Conservation (phyloP, 1,140 invertebrate genomes). For the Muscidifurax raptorellus region DNA sequence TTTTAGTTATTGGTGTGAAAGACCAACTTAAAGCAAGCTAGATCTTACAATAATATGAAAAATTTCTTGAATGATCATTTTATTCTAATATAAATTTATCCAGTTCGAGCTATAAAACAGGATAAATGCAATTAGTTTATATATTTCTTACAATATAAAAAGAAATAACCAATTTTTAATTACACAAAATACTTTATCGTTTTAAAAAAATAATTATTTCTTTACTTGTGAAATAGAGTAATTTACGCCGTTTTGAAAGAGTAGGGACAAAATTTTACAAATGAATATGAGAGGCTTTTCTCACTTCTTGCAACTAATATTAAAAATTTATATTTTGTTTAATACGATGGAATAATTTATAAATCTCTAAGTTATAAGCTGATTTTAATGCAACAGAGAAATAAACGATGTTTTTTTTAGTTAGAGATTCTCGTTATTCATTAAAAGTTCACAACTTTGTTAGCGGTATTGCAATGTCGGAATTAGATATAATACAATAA, state of each 20-base stretch:
- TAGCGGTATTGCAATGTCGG: slow-evolving; percentile 23
- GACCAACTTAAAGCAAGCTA: slow-evolving; percentile 49
- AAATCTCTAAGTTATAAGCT: slow-evolving; percentile 33
- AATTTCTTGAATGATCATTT: slow-evolving; percentile 41
- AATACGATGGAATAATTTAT: slow-evolving; percentile 43
- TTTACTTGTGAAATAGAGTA: slow-evolving; percentile 17
- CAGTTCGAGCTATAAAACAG: slow-evolving; percentile 11
- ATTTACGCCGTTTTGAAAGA: slow-evolving; percentile 5
- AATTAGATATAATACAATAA: slow-evolving; percentile 1
- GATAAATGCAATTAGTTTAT: neutral
- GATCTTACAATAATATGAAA: slow-evolving; percentile 48
- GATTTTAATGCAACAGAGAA: slow-evolving; percentile 4
- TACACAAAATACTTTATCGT: slow-evolving; percentile 42
- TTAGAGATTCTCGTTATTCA: slow-evolving; percentile 40
- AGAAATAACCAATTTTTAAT: slow-evolving; percentile 56
- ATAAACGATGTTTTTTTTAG: slow-evolving; percentile 1
- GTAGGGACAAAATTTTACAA: slow-evolving; percentile 16
- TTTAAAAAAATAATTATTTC: slow-evolving; percentile 22
- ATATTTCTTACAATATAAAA: slow-evolving; percentile 47
- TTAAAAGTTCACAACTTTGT: slow-evolving; percentile 44
- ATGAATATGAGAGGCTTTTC: slow-evolving; percentile 28
- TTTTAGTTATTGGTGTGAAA: slow-evolving; percentile 50
- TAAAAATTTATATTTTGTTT: slow-evolving; percentile 30
- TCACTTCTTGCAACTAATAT: slow-evolving; percentile 31
- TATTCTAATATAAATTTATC: slow-evolving; percentile 50